Conservation (phyloP, 2,113 vertebrate species). For the Lates calcarifer region DNA sequence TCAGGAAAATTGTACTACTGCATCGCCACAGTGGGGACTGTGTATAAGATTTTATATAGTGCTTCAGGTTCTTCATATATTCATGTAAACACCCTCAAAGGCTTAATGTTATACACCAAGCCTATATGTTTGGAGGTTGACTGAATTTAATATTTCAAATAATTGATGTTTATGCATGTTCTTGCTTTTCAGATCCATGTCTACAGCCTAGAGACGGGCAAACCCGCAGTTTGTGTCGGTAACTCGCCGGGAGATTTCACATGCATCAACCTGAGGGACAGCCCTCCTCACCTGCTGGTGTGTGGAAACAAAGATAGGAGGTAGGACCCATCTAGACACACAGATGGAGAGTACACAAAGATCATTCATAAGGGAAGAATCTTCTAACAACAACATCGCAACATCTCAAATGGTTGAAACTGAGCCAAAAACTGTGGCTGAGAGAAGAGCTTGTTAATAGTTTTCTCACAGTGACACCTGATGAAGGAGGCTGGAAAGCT, state of each 20-base stretch:
- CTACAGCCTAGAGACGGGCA: constrained; percentile 90
- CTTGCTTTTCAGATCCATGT: constrained; percentile 88
- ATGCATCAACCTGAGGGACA: constrained; percentile 90
- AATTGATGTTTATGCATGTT: background rate
- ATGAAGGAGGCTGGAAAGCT: background rate
- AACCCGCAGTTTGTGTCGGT: constrained; percentile 87
- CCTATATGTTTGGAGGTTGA: background rate
- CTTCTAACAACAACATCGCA: background rate
- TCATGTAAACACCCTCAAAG: background rate
- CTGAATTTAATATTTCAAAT: background rate
- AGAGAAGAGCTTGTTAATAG: constrained; percentile 8
- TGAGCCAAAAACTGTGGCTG: constrained; percentile 18
- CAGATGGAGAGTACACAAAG: background rate
- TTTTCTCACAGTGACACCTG: constrained; percentile 44
- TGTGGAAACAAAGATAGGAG: constrained; percentile 96
- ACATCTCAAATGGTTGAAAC: background rate
- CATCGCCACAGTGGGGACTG: background rate
- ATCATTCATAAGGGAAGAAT: background rate
- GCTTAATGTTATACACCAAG: no score
- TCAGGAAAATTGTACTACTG: no score
- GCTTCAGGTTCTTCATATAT: background rate
- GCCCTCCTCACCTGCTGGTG: constrained; percentile 89
- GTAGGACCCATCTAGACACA: constrained; percentile 74
- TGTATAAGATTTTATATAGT: no score
- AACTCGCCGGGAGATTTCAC: constrained; percentile 91